phyloP scores from a whole-genome alignment of 1,140 invertebrate species.

The Hermatobates lingyangjiaoensis region DNA sequence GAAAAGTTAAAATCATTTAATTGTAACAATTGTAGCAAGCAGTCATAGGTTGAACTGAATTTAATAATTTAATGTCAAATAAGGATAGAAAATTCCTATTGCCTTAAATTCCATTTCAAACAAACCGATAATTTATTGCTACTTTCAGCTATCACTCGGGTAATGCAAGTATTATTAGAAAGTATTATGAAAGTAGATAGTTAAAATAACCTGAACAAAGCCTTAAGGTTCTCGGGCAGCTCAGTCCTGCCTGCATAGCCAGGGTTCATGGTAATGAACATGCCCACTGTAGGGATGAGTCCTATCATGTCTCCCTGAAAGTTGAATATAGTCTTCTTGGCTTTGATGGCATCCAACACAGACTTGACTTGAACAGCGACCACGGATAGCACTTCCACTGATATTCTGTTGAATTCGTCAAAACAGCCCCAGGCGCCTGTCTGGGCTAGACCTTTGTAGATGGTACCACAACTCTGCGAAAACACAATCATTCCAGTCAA shows the following conservation, averaged over 20 bases:
- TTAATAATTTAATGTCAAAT: no score
- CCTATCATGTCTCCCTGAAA: constrained; percentile 67
- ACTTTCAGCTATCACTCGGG: no score
- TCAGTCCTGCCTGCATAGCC: constrained; percentile 74
- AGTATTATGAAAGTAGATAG: no score
- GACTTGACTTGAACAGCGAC: constrained; percentile 71
- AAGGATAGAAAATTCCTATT: no score
- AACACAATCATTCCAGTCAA: no score
- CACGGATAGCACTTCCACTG: constrained; percentile 80
- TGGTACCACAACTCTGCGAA: constrained; percentile 60
- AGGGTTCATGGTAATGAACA: constrained; percentile 93
- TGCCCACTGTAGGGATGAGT: constrained; percentile 59
- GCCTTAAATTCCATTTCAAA: no score
- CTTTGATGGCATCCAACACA: constrained; percentile 68
- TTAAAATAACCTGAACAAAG: constrained; percentile 33
- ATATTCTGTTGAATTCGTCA: constrained; percentile 87
- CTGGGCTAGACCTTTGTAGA: constrained; percentile 78
- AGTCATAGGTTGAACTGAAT: no score
- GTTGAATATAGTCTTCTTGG: constrained; percentile 55
- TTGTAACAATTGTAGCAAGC: no score
- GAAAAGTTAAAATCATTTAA: no score
- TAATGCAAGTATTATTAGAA: no score
- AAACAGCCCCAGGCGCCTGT: constrained; percentile 92
- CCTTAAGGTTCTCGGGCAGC: constrained; percentile 64
- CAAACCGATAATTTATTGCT: no score